These are phyloP conservation scores for Lithobates sylvaticus DNA, from an alignment of 2,797 vertebrate genomes.

Conservation along the genomic window DNA sequence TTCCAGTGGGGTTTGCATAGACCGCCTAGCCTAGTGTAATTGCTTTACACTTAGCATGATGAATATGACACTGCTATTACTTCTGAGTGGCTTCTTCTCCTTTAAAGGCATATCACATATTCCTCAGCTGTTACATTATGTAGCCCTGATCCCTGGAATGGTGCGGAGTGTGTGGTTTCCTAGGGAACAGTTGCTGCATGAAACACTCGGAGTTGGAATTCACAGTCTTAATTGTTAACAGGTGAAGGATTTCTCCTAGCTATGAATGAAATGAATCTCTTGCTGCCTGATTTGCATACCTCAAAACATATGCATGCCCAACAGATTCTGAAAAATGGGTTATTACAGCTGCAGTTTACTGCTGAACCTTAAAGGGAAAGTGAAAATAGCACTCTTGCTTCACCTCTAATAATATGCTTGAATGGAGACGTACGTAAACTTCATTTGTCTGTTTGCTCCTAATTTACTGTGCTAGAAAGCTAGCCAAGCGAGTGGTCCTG, in stretches of 20 bases:
- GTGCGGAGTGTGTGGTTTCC: conserved; percentile 38
- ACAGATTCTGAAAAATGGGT: conserved; percentile 20
- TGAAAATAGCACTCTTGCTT: background rate
- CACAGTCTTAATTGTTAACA: conserved; percentile 61
- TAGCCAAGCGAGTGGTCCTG: no score
- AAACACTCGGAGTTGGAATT: conserved; percentile 54
- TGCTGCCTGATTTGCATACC: conserved; percentile 52
- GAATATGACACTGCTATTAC: conserved; percentile 5
- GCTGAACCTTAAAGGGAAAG: background rate
- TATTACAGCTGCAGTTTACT: conserved; percentile 30
- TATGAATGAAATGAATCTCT: conserved; percentile 55
- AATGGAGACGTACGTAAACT: background rate
- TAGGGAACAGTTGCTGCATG: conserved; percentile 48
- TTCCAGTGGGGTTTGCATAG: background rate
- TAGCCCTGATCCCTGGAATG: conserved; percentile 32
- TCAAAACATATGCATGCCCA: conserved; percentile 38
- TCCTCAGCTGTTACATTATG: conserved; percentile 59
- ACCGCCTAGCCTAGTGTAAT: background rate
- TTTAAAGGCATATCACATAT: conserved; percentile 48
- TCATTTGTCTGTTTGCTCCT: background rate
- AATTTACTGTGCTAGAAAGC: background rate
- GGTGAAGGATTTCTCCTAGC: conserved; percentile 52
- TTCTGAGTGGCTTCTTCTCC: conserved; percentile 11
- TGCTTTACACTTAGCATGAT: conserved; percentile 9
- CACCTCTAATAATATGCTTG: background rate